Base-by-base conservation (phyloP, 2,888 invertebrate genomes). In the Dryococelus australis region DNA sequence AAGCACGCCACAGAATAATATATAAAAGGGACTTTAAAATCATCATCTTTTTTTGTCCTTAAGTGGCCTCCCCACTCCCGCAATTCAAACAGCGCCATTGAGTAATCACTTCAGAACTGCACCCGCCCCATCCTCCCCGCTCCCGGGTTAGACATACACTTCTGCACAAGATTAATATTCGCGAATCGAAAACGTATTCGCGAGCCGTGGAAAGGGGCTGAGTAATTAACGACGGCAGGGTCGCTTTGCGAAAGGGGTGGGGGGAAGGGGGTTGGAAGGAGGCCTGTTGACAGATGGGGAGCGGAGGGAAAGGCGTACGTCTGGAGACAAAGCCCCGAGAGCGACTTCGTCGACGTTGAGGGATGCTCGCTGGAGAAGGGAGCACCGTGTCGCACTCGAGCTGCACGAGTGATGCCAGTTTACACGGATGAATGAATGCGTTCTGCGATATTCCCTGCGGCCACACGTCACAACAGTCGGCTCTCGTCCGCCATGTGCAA, bases 171-270 rank as follows among this genome's bases (percentile, higher is more conserved):
- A 65, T 65, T 65, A 65, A 65, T 65, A 65, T 65, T 65, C 65
- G 65, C n/a, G 65, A n/a, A 65, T 65, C 65, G 65, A 65, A 65
- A n/a, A 65, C 65, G 65, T 65, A 20, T n/a, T 65, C 65, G 65
- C 65, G 65, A n/a, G 6, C 65, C 20, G n/a, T 8, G 65, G 65
- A 24, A 65, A n/a, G 65, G n/a, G 65, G 65, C 24, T 65, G 65
- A 65, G 65, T 65, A 65, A 65, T 65, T 65, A 65, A 65, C 65
- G 65, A 65, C 8, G 65, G 65, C 8, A n/a, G 65, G 65, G 65
- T 65, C 65, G 20, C 65, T 8, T 24, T 9, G 20, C 65, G n/a
- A 8, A 24, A 3, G 24, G 65, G 65, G n/a, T 0, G 24, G n/a
- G n/a, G 65, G 65, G 10, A 16, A 8, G 2, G 47, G 47, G 47